phyloP scores from a whole-genome alignment of 2,888 invertebrate genomes.

The Mesorhabditis spiculigera region DNA sequence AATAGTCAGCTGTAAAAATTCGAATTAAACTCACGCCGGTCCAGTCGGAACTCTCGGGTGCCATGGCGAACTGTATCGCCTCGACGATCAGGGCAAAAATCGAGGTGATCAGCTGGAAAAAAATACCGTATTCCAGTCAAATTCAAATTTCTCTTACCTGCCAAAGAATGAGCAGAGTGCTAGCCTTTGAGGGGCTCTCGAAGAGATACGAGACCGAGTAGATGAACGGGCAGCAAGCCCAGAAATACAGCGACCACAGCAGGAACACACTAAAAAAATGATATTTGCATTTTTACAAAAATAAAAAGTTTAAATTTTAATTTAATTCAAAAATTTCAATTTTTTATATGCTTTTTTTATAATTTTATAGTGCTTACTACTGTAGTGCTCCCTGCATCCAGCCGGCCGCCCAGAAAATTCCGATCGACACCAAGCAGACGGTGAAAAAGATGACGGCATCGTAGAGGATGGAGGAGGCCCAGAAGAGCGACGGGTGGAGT shows the following conservation, averaged over 20 bases:
- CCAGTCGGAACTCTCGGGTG: too few relatives aligned
- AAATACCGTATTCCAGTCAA: too few relatives aligned
- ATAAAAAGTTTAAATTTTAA: too few relatives aligned
- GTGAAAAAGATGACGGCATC: slow-evolving; percentile 36
- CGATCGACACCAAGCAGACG: slow-evolving; percentile 30
- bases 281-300: background rate
- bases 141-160: background rate
- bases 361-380: slow-evolving; percentile 18
- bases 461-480: slow-evolving; percentile 39
- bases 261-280: slow-evolving; percentile 35
- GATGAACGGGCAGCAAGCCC: slow-evolving; percentile 43
- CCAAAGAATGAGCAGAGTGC: slow-evolving; percentile 1
- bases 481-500: slow-evolving; percentile 44
- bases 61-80: too few relatives aligned
- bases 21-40: too few relatives aligned
- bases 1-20: too few relatives aligned
- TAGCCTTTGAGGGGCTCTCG: slow-evolving; percentile 35
- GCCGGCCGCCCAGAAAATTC: slow-evolving; percentile 28
- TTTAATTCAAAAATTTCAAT: background rate
- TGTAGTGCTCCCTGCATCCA: slow-evolving; percentile 24
- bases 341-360: too few relatives aligned
- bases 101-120: slow-evolving; percentile 26
- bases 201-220: slow-evolving; percentile 51
- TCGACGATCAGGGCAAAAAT: background rate
- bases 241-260: slow-evolving; percentile 50